Percentiles rank a stretch among this genome's conserved stretches.
These are phyloP conservation scores for Drosophila testacea DNA, from an alignment of 2,888 invertebrate genomes.

Conservation along the genomic window DNA sequence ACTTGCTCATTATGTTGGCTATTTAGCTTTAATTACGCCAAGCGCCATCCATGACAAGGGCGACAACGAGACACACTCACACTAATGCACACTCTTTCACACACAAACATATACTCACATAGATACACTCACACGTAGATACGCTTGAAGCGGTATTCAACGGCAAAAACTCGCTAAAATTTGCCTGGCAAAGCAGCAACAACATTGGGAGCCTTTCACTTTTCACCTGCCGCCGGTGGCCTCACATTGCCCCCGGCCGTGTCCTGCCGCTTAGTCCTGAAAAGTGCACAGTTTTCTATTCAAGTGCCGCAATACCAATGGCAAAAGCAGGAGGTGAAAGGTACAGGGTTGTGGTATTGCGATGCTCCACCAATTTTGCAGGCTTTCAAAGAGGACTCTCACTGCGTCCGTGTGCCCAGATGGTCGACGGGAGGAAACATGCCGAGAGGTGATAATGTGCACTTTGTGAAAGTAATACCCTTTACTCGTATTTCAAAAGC, in stretches of 20 bases:
- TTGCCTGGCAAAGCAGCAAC: constrained; percentile 50
- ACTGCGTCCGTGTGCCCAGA: constrained; percentile 12
- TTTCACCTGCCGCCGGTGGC: constrained; percentile 58
- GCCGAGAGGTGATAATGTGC: constrained; percentile 17
- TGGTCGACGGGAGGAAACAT: background rate
- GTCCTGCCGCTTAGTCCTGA: constrained; percentile 17
- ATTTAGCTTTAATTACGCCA: constrained; percentile 81
- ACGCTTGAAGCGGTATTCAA: constrained; percentile 58
- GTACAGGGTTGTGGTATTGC: constrained; percentile 18
- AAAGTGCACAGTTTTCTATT: constrained; percentile 75
- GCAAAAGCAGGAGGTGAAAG: background rate
- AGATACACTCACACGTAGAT: constrained; percentile 5
- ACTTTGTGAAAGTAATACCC: constrained; percentile 8
- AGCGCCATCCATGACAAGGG: constrained; percentile 72
- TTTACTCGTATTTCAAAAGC: constrained; percentile 7
- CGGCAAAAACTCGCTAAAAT: constrained; percentile 65
- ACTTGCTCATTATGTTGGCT: constrained; percentile 82
- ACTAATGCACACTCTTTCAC: constrained; percentile 17
- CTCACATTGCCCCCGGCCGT: constrained; percentile 5
- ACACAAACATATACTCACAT: constrained; percentile 1
- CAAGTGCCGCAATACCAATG: constrained; percentile 38
- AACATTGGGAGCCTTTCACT: constrained; percentile 66
- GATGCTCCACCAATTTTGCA: constrained; percentile 61
- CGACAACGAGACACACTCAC: constrained; percentile 55
- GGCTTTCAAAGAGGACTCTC: constrained; percentile 31